Conservation (phyloP, 2,797 vertebrate genomes). For the Microcaecilia unicolor region DNA sequence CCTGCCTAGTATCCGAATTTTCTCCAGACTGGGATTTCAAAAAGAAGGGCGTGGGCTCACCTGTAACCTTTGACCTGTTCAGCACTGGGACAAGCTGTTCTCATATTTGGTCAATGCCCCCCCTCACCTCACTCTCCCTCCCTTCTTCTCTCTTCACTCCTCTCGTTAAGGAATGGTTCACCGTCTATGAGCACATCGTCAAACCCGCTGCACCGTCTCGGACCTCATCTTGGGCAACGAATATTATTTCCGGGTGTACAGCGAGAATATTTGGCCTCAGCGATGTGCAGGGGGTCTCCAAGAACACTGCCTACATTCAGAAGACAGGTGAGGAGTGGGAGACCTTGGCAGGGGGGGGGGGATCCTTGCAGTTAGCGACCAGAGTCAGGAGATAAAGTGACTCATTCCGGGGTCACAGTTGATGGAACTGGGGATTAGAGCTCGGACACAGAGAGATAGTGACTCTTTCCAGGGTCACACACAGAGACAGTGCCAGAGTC, state of each 20-base stretch:
- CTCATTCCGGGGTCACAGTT: not conserved
- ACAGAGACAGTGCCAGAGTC: too few species aligned
- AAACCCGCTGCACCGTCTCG: slow-evolving; percentile 71
- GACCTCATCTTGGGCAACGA: slow-evolving; percentile 87
- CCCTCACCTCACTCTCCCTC: not conserved
- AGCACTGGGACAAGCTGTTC: too few species aligned
- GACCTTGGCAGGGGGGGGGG: too few species aligned
- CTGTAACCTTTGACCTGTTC: too few species aligned
- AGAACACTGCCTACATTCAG: slow-evolving; percentile 72
- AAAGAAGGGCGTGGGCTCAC: too few species aligned
- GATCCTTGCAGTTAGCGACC: too few species aligned
- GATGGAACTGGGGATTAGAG: not conserved
- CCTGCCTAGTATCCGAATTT: too few species aligned
- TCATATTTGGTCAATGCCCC: too few species aligned
- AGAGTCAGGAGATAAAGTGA: not conserved
- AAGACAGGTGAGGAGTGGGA: slow-evolving; percentile 60
- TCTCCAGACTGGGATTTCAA: too few species aligned
- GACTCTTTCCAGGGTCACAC: too few species aligned
- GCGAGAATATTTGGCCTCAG: slow-evolving; percentile 81
- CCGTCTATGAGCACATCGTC: slow-evolving; percentile 73
- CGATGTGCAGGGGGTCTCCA: slow-evolving; percentile 58
- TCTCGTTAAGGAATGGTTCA: slow-evolving; percentile 87
- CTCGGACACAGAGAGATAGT: too few species aligned
- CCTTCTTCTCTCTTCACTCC: not conserved
- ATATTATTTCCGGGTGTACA: slow-evolving; percentile 74